These are phyloP conservation scores for Anoura caudifer DNA, from an alignment of 2,113 vertebrate species.

Conservation along the genomic window DNA sequence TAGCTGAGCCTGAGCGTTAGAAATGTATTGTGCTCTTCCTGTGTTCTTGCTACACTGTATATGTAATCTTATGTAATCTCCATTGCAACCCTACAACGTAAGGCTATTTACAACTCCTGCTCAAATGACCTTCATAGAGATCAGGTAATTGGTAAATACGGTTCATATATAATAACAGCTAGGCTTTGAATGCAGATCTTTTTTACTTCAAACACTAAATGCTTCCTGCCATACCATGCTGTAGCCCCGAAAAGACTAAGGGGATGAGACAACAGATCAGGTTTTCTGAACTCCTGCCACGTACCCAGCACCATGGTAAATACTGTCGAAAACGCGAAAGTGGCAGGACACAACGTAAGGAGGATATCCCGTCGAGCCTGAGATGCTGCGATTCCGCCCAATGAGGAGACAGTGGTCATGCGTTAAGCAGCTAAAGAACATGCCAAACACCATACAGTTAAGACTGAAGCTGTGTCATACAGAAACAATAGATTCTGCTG, in stretches of 20 bases:
- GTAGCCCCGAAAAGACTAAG: neutral
- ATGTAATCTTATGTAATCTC: neutral
- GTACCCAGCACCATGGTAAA: neutral
- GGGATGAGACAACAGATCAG: neutral
- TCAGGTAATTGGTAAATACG: neutral
- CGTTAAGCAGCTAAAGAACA: neutral
- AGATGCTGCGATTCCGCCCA: neutral
- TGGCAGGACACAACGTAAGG: neutral
- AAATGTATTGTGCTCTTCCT: neutral
- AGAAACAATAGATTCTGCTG: neutral
- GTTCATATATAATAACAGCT: neutral
- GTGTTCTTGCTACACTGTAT: neutral
- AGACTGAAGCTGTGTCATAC: neutral
- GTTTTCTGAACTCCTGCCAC: neutral
- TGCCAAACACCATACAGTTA: neutral
- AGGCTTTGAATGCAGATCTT: neutral
- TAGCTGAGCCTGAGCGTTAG: neutral
- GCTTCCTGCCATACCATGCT: neutral
- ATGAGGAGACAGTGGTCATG: neutral
- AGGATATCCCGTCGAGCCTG: neutral
- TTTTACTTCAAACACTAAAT: neutral
- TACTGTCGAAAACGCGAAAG: neutral
- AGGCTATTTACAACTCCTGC: neutral
- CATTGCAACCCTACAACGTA: neutral
- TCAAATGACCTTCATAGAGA: neutral